phyloP scores from a whole-genome alignment of 2,888 invertebrate genomes.

The Blastobasis lacticolella region DNA sequence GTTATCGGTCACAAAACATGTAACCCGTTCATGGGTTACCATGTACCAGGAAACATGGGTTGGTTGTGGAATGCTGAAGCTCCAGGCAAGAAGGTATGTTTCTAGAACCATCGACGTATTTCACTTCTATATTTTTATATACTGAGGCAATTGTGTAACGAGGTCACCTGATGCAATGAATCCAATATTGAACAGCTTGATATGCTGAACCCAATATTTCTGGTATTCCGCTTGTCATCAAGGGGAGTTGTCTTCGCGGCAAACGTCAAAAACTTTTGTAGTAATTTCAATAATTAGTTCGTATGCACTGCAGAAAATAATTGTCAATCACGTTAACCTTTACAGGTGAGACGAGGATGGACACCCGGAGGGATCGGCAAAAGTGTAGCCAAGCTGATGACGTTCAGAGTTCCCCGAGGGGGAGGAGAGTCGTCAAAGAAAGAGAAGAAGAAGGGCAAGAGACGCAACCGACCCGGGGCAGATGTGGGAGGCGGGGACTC shows the following conservation, averaged over 20 bases:
- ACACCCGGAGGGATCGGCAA: slow-evolving; percentile 72
- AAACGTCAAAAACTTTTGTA: too few relatives aligned
- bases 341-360: slow-evolving; percentile 61
- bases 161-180: too few relatives aligned
- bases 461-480: slow-evolving; percentile 16
- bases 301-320: too few relatives aligned
- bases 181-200: too few relatives aligned
- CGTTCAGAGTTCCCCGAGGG: slow-evolving; percentile 52
- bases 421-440: slow-evolving; percentile 52
- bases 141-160: too few relatives aligned
- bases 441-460: slow-evolving; percentile 53
- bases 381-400: slow-evolving; percentile 60
- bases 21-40: slow-evolving; percentile 47
- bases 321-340: background rate
- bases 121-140: too few relatives aligned
- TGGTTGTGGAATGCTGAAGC: slow-evolving; percentile 76
- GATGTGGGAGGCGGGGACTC: slow-evolving; percentile 50
- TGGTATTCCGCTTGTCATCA: too few relatives aligned
- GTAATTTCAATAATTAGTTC: too few relatives aligned
- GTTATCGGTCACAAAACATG: slow-evolving; percentile 74
- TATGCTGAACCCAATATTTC: too few relatives aligned
- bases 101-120: too few relatives aligned
- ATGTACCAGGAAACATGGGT: slow-evolving; percentile 78
- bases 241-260: too few relatives aligned
- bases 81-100: slow-evolving; percentile 50